phyloP scores from a whole-genome alignment of 2,797 vertebrate species.

The Phrynocephalus guinanensis region DNA sequence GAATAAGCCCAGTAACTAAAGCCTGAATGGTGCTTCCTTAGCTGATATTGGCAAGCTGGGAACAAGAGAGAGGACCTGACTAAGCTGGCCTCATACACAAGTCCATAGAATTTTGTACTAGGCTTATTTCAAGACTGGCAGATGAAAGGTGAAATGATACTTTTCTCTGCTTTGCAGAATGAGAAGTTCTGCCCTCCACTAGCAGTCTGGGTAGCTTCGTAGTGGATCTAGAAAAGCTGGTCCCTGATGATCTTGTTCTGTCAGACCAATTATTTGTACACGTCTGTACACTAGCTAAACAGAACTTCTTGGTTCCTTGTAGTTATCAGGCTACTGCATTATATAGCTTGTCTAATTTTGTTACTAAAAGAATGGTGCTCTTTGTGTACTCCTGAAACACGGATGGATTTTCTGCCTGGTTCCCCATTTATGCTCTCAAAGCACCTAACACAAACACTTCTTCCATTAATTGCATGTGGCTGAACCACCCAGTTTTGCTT shows the following conservation, averaged over 20 bases:
- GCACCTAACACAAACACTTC: background rate
- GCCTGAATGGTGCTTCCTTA: too few species aligned
- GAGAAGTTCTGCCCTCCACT: background rate
- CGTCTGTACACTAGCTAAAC: background rate
- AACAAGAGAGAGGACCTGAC: background rate
- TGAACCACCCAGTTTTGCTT: too few species aligned
- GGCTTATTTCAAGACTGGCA: background rate
- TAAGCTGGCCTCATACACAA: background rate
- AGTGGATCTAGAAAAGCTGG: background rate
- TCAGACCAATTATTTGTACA: background rate
- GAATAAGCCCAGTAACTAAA: too few species aligned
- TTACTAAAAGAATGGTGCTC: background rate
- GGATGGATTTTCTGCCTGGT: background rate
- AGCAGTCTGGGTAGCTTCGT: background rate
- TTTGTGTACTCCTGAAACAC: background rate
- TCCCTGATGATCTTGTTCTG: background rate
- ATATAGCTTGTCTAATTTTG: background rate
- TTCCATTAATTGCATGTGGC: too few species aligned
- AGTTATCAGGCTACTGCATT: background rate
- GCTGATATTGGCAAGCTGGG: too few species aligned
- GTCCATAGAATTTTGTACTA: background rate
- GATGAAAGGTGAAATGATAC: background rate
- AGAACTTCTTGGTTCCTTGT: background rate
- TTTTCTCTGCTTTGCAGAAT: background rate
- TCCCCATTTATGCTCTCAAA: background rate